Evolutionary conservation across 2,888 invertebrate genomes (phyloP), one percentile per base, ranked within the genome.

Genomic region (Frankliniella intonsa): DNA sequence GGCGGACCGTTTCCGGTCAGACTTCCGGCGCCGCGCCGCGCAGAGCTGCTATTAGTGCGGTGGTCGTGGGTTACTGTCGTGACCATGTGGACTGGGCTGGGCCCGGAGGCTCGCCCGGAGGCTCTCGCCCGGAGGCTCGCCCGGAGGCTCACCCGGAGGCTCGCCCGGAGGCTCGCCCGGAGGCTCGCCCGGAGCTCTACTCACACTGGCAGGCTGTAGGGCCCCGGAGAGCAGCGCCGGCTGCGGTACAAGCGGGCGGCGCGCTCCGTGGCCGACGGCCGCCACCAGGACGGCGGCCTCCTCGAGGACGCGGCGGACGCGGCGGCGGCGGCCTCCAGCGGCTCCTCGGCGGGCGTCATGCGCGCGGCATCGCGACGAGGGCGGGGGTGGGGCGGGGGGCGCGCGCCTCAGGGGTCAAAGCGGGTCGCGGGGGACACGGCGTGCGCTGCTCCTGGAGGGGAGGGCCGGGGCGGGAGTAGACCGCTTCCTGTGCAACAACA

Each of bases 21-120:
- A 69, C 69, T 76, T 76, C 69, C 69, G 69, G 69, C 25, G 69
- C 25, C 22, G 69, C 69, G 69, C 69, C 12, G 69, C 25, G 62
- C 62, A 17, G 62, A 8, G 55, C 55, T 55, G 55, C 55, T 55
- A 17, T 17, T 38, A 38, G 55, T 17, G 14, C 11, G 0, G 62
- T 22, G 1, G 10, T 22, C 65, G n/a, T 19, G n/a, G 65, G 65
- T 65, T n/a, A 65, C 62, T 65, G 62, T 65, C 65, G 19, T 12
- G 55, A 12, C 55, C 55, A 55, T 17, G 38, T 55, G 55, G 12
- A 7, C 55, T 2, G 55, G 14, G 55, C 55, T 55, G 55, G 38
- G 51, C 51, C 51, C 12, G 51, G 51, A 51, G 51, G 51, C 65
- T 19, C 69, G n/a, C 5, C 69, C 22, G 69, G n/a, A 69, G 22